Evolutionary conservation across 2,888 invertebrate species (phyloP), one percentile per base, ranked within the genome.

Genomic region (Cotesia congregata): DNA sequence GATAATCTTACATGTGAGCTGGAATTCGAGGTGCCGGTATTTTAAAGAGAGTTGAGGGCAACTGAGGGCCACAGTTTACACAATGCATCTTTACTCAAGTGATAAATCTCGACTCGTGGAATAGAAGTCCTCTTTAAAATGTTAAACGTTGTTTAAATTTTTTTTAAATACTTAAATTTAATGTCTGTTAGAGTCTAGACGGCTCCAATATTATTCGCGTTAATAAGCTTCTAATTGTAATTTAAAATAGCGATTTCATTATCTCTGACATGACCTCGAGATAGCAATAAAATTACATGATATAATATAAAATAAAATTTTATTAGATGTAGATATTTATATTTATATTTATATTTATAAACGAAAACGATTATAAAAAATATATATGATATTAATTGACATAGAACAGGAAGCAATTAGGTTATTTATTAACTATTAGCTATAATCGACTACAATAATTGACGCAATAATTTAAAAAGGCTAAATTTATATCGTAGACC

Each of bases 41-140:
- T 30, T 30, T 30, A 61, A 39, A 67, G 60, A 60, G 15, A 60
- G 7, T n/a, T 17, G 68, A 60, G 30, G 20, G 41, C 20, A 73
- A 70, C 67, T 9, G 40, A 67, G 67, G 71, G 67, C 72, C 67
- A 76, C 17, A 64, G 76, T 76, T 76, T 76, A 76, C 76, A 76
- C 72, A 76, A 76, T 76, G 76, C 76, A 72, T 72, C 61, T 38
- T 60, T 70, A 39, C 50, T 70, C 60, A 15, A 67, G 72, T 50
- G 76, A 76, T 76, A 76, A 72, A 76, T 75, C 67, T 65, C 41
- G 30, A n/a, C 59, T 17, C 30, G 30, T 75, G 65, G 65, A 30
- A 59, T 30, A 60, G 39, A 60, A 9, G 73, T 38, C 15, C 62
- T 17, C 40, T 39, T 15, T 67, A 30, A 41, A 41, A 41, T 40